Evolutionary conservation across 2,113 vertebrate species (phyloP).

Genomic region (Hiodon tergisus): DNA sequence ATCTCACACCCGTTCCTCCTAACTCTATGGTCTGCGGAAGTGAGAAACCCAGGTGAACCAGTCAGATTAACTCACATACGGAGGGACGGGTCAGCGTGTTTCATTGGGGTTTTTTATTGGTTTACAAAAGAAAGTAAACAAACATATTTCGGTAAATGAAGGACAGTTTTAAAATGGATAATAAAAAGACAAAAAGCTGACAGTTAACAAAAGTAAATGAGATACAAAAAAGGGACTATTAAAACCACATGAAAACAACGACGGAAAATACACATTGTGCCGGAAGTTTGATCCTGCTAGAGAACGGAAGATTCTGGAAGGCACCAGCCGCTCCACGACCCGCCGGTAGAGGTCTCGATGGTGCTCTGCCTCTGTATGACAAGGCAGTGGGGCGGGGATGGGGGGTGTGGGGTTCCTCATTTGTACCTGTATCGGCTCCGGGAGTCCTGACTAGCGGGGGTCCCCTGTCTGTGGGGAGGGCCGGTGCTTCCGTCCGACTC

Average conservation of each 20-base stretch:
- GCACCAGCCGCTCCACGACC: slow-evolving; percentile 39
- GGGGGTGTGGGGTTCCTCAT: slow-evolving; percentile 45
- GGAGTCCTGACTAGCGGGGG: slow-evolving; percentile 54
- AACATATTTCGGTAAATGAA: slow-evolving; percentile 38
- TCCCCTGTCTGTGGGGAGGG: slow-evolving; percentile 53
- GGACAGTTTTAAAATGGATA: slow-evolving; percentile 36
- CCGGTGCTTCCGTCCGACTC: slow-evolving; percentile 53
- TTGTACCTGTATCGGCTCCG: slow-evolving; percentile 71
- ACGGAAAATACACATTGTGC: slow-evolving; percentile 22
- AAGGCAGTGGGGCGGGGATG: slow-evolving; percentile 16
- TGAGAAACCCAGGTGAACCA: background rate
- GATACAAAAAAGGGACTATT: background rate
- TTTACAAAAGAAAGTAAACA: slow-evolving; percentile 35
- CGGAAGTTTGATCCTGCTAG: slow-evolving; percentile 13
- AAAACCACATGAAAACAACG: background rate
- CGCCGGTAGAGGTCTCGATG: slow-evolving; percentile 43
- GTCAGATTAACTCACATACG: slow-evolving; percentile 49
- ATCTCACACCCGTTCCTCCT: background rate
- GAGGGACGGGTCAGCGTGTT: slow-evolving; percentile 51
- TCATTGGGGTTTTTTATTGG: slow-evolving; percentile 59
- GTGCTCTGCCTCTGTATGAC: slow-evolving; percentile 22
- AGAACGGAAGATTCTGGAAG: background rate
- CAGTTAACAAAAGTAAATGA: background rate
- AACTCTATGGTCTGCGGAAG: background rate
- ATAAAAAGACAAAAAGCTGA: slow-evolving; percentile 38